Evolutionary conservation across 2,797 vertebrate species (phyloP).

Genomic region (Distichodus sexfasciatus): DNA sequence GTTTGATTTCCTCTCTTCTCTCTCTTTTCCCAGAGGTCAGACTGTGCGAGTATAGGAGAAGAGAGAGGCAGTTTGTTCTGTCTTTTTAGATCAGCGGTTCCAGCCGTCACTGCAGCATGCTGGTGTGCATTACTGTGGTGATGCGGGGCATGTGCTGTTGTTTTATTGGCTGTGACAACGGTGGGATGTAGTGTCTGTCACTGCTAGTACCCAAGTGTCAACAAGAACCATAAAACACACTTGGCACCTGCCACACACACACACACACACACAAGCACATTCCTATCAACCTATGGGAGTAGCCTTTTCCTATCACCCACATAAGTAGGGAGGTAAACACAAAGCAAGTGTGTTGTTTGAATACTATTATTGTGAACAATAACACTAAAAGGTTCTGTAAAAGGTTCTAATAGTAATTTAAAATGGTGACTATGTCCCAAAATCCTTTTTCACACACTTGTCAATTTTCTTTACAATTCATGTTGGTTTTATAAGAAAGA

Average conservation of each 20-base stretch:
- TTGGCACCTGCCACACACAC: constrained; percentile 29
- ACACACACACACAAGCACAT: background rate
- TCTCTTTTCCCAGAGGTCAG: background rate
- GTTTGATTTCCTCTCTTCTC: constrained; percentile 7
- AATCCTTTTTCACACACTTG: too few species aligned
- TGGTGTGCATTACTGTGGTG: background rate
- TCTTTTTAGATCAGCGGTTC: constrained; percentile 36
- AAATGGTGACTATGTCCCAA: too few species aligned
- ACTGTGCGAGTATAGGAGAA: constrained; percentile 1
- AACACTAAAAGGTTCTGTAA: background rate
- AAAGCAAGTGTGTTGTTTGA: too few species aligned
- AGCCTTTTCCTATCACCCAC: background rate
- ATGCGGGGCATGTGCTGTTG: constrained; percentile 17
- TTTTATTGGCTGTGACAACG: constrained; percentile 41
- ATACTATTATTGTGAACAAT: too few species aligned
- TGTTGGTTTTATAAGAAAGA: too few species aligned
- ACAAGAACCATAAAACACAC: constrained; percentile 43
- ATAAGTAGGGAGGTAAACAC: background rate
- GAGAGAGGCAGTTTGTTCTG: constrained; percentile 31
- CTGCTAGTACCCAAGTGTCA: constrained; percentile 29
- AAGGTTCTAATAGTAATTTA: too few species aligned
- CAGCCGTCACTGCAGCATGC: constrained; percentile 34
- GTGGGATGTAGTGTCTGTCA: constrained; percentile 36
- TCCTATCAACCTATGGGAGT: too few species aligned
- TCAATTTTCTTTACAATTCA: too few species aligned